Base-by-base conservation (phyloP, 1,140 invertebrate species). In the Temnothorax longispinosus region DNA sequence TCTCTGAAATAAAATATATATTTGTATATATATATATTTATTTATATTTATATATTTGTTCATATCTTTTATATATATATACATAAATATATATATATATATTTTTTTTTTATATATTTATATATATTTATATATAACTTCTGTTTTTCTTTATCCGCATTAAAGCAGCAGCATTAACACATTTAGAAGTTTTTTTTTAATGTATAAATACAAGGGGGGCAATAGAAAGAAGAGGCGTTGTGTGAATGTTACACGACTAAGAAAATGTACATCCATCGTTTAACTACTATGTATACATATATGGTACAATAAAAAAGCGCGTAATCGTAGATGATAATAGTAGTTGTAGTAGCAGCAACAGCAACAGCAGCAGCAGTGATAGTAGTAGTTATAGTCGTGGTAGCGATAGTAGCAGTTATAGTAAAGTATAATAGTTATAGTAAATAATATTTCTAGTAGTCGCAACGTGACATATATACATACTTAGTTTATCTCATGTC, bases 261-360 rank as follows among this genome's bases (percentile, higher is more conserved):
- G 87, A 91, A 92, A 93, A 94, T 93, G 82, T 93, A 94, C 93
- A 94, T 94, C 90, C 69, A 93, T 90, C 84, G 58, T 84, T 69
- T 92, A 88, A 74, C 89, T 92, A 88, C 89, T 93, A 92, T 93
- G 86, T 91, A 92, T 92, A 92, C 89, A 93, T 91, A 92, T 89
- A 93, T 91, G 86, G 88, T 92, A 93, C 92, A 93, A 94, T 92
- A 93, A 94, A 94, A 94, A 94, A 94, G 92, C 93, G 90, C 84
- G 91, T 92, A 93, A 76, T 91, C 75, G 88, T 87, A 84, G 10
- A 44, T 82, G 50, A 62, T 87, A 85, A 38, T 67, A 27, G 3
- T 56, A 60, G 13, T 69, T 82, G 13, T n/a, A 52, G 74, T 27
- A 27, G 27, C 1, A 27, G 27, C 27, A 27, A 1, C 27, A 27